Conservation (phyloP, 1,140 invertebrate genomes). For the Plectrocnemia conspersa region DNA sequence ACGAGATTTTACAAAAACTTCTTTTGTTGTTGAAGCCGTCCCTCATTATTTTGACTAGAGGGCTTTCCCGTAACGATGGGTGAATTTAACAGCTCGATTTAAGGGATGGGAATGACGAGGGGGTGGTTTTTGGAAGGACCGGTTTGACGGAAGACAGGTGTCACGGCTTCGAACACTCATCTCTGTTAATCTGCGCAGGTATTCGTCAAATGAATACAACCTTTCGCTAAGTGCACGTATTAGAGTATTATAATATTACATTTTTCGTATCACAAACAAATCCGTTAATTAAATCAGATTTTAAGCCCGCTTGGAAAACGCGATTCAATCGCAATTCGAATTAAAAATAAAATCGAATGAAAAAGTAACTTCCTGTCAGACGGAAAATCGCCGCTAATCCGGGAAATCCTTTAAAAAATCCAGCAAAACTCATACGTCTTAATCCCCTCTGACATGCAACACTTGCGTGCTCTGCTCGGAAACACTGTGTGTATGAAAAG, state of each 20-base stretch:
- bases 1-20: conserved; percentile 28
- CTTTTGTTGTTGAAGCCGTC: conserved; percentile 31
- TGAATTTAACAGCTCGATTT: conserved; percentile 6
- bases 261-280: conserved; percentile 3
- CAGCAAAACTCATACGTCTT: conserved; percentile 3
- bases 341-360: conserved; percentile 4
- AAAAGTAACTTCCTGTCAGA: conserved; percentile 6
- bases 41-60: conserved; percentile 28
- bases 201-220: no score
- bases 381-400: conserved; percentile 7
- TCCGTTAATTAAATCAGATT: not conserved
- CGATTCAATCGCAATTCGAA: no score
- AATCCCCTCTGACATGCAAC: conserved; percentile 15
- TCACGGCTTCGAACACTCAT: conserved; percentile 2
- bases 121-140: not conserved
- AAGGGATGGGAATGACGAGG: not conserved
- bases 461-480: conserved; percentile 4
- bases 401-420: conserved; percentile 21
- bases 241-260: no score
- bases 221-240: no score
- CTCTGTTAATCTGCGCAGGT: conserved; percentile 2
- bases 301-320: no score
- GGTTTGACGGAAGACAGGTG: conserved; percentile 12
- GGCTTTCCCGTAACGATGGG: conserved; percentile 10
- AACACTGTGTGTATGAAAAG: not conserved